phyloP scores from a whole-genome alignment of 1,140 invertebrate genomes.

The Calephelis virginiensis region DNA sequence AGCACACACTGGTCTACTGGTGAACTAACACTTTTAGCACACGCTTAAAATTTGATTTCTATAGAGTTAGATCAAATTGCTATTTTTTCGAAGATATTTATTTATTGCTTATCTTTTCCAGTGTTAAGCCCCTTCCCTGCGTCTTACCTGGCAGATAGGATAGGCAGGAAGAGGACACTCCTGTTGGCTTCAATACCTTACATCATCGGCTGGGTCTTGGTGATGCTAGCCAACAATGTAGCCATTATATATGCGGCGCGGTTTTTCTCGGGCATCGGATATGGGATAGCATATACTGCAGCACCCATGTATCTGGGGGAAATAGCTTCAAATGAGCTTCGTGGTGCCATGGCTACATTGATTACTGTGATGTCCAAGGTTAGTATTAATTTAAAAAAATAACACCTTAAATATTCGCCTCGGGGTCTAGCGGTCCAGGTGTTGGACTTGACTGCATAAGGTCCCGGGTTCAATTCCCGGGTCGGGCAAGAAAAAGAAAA shows the following conservation, averaged over 20 bases:
- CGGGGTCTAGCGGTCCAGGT: too few species aligned
- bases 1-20: too few species aligned
- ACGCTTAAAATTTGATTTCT: too few species aligned
- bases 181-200: constrained; percentile 81
- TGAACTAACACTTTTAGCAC: too few species aligned
- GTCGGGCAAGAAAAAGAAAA: too few species aligned
- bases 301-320: constrained; percentile 84
- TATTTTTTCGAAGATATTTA: too few species aligned
- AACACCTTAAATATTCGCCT: too few species aligned
- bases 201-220: constrained; percentile 83
- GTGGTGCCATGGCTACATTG: constrained; percentile 85
- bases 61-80: too few species aligned
- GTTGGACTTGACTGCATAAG: too few species aligned
- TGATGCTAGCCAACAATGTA: constrained; percentile 78
- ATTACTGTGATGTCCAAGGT: constrained; percentile 82
- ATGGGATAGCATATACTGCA: constrained; percentile 82
- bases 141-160: constrained; percentile 73
- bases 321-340: constrained; percentile 82
- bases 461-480: too few species aligned
- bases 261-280: constrained; percentile 81
- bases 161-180: constrained; percentile 85
- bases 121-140: constrained; percentile 71
- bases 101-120: constrained; percentile 38
- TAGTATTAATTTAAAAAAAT: constrained; percentile 19
- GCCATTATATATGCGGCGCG: constrained; percentile 77